phyloP scores from a whole-genome alignment of 2,113 vertebrate species.

The Glaucidium brasilianum region DNA sequence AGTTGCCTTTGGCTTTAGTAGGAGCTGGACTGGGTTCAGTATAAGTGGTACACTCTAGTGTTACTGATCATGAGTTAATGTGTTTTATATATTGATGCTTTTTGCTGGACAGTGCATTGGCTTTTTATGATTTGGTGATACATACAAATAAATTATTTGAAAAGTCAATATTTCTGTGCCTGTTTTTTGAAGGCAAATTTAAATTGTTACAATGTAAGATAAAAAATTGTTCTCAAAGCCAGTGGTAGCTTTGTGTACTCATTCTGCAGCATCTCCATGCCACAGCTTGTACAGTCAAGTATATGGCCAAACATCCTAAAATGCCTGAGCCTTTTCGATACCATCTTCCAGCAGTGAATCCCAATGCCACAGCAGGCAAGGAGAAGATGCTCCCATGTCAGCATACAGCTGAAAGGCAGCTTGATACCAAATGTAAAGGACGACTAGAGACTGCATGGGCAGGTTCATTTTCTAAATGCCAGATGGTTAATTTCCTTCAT shows the following conservation, averaged over 20 bases:
- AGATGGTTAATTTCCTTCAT: neutral
- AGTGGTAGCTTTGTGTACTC: fast-evolving
- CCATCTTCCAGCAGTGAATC: neutral
- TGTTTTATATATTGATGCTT: conserved; percentile 59
- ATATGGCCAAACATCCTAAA: neutral
- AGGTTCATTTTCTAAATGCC: neutral
- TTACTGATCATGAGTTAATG: neutral
- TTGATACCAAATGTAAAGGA: neutral
- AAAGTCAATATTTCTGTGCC: neutral
- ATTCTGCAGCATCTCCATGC: neutral
- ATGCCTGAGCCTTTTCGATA: neutral
- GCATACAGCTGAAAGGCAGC: neutral
- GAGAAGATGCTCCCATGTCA: neutral
- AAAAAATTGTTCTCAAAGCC: neutral
- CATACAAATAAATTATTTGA: conserved; percentile 55
- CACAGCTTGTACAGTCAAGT: neutral
- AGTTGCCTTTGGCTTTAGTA: neutral
- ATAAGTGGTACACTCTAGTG: neutral
- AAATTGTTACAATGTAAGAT: neutral
- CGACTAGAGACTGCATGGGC: neutral
- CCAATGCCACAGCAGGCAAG: neutral
- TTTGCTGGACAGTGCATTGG: conserved; percentile 37
- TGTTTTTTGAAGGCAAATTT: neutral
- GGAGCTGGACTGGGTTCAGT: neutral
- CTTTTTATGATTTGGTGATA: conserved; percentile 61